Percentiles rank a stretch among this genome's conserved stretches.
Evolutionary conservation across 2,797 vertebrate genomes (phyloP).

Genomic region (Enteromius anoplus): DNA sequence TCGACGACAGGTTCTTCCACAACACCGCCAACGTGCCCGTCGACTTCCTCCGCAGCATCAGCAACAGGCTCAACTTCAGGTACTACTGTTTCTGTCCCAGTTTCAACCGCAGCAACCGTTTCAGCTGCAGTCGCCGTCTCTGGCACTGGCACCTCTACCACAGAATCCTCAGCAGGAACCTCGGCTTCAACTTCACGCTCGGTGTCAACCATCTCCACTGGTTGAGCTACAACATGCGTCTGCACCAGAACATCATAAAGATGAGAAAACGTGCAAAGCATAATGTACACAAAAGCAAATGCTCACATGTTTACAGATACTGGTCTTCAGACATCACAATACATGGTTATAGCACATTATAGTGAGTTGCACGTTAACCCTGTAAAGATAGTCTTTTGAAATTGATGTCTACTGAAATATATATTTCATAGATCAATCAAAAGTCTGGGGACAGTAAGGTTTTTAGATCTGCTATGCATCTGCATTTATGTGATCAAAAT

Average conservation of each 20-base stretch:
- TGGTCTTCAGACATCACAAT: not conserved
- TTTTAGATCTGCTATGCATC: too few species aligned
- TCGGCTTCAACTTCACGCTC: not conserved
- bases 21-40: constrained; percentile 10
- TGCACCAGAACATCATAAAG: constrained; percentile 18
- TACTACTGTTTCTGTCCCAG: not conserved
- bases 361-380: not conserved
- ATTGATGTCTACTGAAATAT: not conserved
- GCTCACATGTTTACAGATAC: not conserved
- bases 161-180: not conserved
- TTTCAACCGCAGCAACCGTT: constrained; percentile 60
- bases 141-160: not conserved
- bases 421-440: not conserved
- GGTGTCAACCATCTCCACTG: not conserved
- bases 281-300: not conserved
- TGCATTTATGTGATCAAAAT: too few species aligned
- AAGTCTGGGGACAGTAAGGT: not conserved
- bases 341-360: not conserved
- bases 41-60: constrained; percentile 60
- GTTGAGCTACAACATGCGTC: constrained; percentile 1
- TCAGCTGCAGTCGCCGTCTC: constrained; percentile 56
- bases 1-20: not conserved
- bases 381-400: not conserved
- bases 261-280: not conserved
- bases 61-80: constrained; percentile 4